phyloP scores from a whole-genome alignment of 2,797 vertebrate genomes.

The Myioborus melanocephalus region DNA sequence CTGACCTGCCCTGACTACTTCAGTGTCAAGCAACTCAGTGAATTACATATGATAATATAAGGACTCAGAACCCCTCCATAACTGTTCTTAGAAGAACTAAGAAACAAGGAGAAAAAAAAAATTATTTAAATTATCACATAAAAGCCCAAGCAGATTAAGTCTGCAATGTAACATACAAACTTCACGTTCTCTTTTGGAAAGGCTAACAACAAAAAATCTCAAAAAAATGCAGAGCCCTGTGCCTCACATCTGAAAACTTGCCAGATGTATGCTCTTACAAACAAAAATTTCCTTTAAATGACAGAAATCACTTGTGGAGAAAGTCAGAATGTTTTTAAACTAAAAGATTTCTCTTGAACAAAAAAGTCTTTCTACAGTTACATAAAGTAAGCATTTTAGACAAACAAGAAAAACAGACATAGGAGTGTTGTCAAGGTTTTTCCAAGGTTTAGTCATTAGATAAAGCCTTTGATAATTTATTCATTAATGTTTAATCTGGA shows the following conservation, averaged over 20 bases:
- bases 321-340: constrained; percentile 6
- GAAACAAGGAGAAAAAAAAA: not conserved
- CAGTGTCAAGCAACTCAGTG: not conserved
- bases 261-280: not conserved
- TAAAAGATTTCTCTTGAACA: constrained; percentile 28
- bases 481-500: constrained; percentile 37
- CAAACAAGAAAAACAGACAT: not conserved
- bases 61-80: not conserved
- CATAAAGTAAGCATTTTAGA: constrained; percentile 9
- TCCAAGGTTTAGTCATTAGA: constrained; percentile 9
- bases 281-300: not conserved
- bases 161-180: not conserved
- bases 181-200: not conserved
- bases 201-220: not conserved
- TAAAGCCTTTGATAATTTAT: constrained; percentile 61
- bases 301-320: constrained; percentile 19
- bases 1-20: not conserved
- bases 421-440: constrained; percentile 3
- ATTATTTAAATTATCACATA: not conserved
- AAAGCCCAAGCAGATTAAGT: not conserved
- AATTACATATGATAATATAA: not conserved
- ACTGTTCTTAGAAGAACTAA: not conserved
- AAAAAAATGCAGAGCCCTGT: not conserved
- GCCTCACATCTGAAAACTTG: not conserved
- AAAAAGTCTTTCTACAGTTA: constrained; percentile 17